Base-by-base conservation (phyloP, 2,113 vertebrate genomes). In the Bothrops jararaca region DNA sequence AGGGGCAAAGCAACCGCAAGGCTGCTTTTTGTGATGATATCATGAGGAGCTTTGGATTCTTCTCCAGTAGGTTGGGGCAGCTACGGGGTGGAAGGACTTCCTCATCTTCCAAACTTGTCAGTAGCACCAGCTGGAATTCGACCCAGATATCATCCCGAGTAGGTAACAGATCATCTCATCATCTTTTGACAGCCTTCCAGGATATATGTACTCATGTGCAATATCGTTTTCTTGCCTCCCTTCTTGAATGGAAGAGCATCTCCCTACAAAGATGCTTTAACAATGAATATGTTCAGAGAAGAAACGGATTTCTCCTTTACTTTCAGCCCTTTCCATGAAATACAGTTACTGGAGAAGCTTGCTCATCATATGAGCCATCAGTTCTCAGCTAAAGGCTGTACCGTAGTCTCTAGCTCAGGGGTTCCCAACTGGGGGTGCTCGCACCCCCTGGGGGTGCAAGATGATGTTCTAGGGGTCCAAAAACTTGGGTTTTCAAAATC, bases 121-220 rank as follows among this genome's bases (percentile, higher is more conserved):
- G 90, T 34, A 54, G 56, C 87, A 89, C 69, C 56, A 89, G 69
- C 48, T 91, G 90, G 90, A 89, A 42, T 45, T 60, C 54, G 45
- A 86, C 56, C 24, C 48, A 89, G 69, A 56, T 91, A 88, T 89
- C 86, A 89, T 18, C n/a, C n/a, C 48, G 23, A 69, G 64, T 34
- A 60, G 90, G 91, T 69, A 80, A 45, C 58, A 87, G 45, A 93
- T 50, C 42, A 42, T 94, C 86, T 91, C 52, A 69, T 93, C 92
- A 92, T 93, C 92, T 85, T 89, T 58, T 93, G 92, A 89, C 89
- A 90, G 54, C 45, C n/a, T 85, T 53, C 60, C 53, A 26, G 64
- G 86, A 69, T 69, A 91, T 29, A 42, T 5, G 7, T 1, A 54
- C 26, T 91, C 60, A 48, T 24, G 29, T 22, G 54, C 57, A 64